Base-by-base conservation (phyloP, 2,113 vertebrate genomes). In the Crocuta crocuta region DNA sequence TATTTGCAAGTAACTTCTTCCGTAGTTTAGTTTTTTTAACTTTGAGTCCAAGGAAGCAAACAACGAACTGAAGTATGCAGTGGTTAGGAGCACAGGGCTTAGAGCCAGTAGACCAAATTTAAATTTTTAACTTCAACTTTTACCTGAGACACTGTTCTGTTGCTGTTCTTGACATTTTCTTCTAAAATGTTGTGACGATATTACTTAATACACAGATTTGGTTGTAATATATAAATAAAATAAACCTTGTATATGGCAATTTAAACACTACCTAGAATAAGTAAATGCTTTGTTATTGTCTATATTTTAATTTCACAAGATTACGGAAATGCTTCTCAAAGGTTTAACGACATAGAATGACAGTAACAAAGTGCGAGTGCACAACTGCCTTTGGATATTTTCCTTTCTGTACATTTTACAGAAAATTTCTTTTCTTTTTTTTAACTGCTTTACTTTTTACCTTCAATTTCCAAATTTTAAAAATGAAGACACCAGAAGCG, bases 111-210 rank as follows among this genome's bases (percentile, higher is more conserved):
- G 28, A 53, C 17, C 16, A 83, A 82, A 55, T 31, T 76, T 1
- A 82, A 78, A 78, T 83, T 92, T 53, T 50, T 39, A 35, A 1
- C 28, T 78, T 84, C 50, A 21, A 78, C 68, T 63, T 83, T 88
- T 48, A 92, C 48, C 15, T 8, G 7, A 23, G 39, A 71, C 43
- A 95, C 50, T 45, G 28, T 84, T 95, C 65, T 53, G 48, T 61
- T 66, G 7, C 23, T 96, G 9, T 58, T 76, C 79, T 92, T 92
- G 65, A 79, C 53, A 85, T 95, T 97, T 97, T 85, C 63, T 89
- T 39, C 79, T 71, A 43, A 95, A 78, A 65, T 3, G 2, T 7
- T 73, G 79, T 45, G 53, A 53, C 89, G 84, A 85, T 89, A 43
- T 87, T 92, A 39, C 63, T 28, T 81, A 85, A 55, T 31, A 80